Base-by-base conservation (phyloP, 2,888 invertebrate species). In the Lottia scabra region DNA sequence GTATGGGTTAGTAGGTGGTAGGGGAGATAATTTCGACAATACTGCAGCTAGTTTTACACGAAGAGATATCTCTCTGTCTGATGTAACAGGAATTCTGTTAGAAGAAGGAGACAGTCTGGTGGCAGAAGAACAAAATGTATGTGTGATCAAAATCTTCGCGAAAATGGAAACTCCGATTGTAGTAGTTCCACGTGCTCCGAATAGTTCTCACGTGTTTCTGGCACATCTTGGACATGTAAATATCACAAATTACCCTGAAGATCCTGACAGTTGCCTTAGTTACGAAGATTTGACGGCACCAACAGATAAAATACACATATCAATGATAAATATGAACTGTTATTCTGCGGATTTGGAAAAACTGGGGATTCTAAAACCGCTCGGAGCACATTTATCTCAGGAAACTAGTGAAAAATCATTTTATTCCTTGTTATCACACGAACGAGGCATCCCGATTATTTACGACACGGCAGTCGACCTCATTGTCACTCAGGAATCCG, bases 221-320 rank as follows among this genome's bases (percentile, higher is more conserved):
- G 96, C 96, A 19, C 97, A 97, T 91, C 92, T 98, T 78, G 98
- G 98, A 56, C 94, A 95, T 88, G 97, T 97, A 88, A 93, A 93
- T 15, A 74, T 89, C 3, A 78, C 80, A 62, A 88, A 88, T 71
- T 74, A 74, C 15, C 70, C 65, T n/a, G 65, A 73, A 30, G 63
- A 68, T 12, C 27, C 45, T 27, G 65, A 44, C 19, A 19, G 65
- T 15, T 65, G 44, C 38, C 44, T 48, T 15, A 38, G 46, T 12
- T 19, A 64, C 30, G 66, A 72, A 30, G 72, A 73, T 23, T 65
- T 68, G 23, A 71, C 66, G 26, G 77, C 74, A n/a, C 68, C 56
- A 15, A 62, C 48, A 0, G 75, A 77, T 27, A 65, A 74, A 48
- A 76, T 81, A 15, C 71, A 91, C 71, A 92, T 96, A 73, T 94